Conservation (phyloP, 1,140 invertebrate species). For the Branchinecta lindahli region DNA sequence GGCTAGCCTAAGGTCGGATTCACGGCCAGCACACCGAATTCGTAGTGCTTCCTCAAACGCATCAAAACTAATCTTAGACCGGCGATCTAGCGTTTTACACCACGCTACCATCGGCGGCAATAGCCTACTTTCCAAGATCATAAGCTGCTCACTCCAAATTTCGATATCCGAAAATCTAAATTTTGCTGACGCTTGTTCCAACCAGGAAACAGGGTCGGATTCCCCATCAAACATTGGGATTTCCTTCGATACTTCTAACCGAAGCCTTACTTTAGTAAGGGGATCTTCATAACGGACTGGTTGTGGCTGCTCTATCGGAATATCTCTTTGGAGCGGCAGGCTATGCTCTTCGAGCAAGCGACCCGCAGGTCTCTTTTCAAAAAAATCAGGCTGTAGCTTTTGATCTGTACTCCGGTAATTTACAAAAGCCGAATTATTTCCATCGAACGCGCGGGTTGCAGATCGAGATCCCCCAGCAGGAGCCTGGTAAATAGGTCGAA, state of each 20-base stretch:
- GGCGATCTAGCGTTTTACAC: not conserved
- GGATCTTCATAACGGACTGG: not conserved
- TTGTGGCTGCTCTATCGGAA: too few relatives aligned
- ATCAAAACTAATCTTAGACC: not conserved
- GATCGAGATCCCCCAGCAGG: too few relatives aligned
- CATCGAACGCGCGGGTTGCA: too few relatives aligned
- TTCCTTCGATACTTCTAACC: not conserved
- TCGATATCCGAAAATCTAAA: not conserved
- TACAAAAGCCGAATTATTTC: too few relatives aligned
- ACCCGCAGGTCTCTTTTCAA: too few relatives aligned
- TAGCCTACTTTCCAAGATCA: not conserved
- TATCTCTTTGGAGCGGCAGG: too few relatives aligned
- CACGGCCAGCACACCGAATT: not conserved
- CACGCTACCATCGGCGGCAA: not conserved
- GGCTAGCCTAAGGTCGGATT: not conserved
- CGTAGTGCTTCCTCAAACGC: not conserved
- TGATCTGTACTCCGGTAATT: too few relatives aligned
- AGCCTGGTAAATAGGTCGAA: too few relatives aligned
- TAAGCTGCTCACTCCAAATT: not conserved
- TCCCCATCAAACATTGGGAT: not conserved
- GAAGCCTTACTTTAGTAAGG: not conserved
- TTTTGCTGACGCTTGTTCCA: not conserved
- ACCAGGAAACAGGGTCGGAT: not conserved
- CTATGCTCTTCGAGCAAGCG: too few relatives aligned
- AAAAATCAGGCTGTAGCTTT: too few relatives aligned